Base-by-base conservation (phyloP, 1,140 invertebrate genomes). In the Apis laboriosa region DNA sequence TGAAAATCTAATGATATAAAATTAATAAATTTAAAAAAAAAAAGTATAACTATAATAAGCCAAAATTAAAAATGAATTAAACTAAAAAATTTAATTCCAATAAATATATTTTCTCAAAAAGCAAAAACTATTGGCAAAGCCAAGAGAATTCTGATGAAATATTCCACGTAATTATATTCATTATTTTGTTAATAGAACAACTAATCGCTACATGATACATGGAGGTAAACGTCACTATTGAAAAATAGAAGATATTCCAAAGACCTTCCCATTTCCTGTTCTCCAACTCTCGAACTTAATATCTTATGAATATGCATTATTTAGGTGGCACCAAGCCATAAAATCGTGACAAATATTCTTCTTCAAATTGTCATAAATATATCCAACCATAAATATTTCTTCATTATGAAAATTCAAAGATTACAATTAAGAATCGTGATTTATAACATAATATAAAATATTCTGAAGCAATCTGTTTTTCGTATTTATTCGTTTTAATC, bases 281-380 rank as follows among this genome's bases (percentile, higher is more conserved):
- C 61, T n/a, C 60, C 21, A 51, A 51, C 63, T 75, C 74, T 11
- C 7, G 0, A 53, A 51, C 17, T 64, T 66, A 77, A 66, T 55
- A 17, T 66, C 24, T 51, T 53, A 77, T 77, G 63, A 77, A 77
- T 77, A 77, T 77, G 61, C 61, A 66, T 77, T 17, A 55, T 55
- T 55, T 66, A 21, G 49, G 17, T 34, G 43, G 11, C 21, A 34
- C 2, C 24, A 15, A 60, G 56, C 56, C 19, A 63, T 75, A 77
- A 77, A 77, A 34, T 66, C 49, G 43, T 66, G 51, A 66, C n/a
- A 28, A 77, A 66, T 66, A n/a, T 4, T 13, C 60, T 66, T 66
- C 28, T 55, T 43, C 64, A 34, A 77, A 66, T 77, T n/a, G 19
- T 17, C 74, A 28, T 63, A 63, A 75, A 74, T 61, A 49, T 28